phyloP scores from a whole-genome alignment of 2,888 invertebrate genomes.

The Argynnis bischoffii region DNA sequence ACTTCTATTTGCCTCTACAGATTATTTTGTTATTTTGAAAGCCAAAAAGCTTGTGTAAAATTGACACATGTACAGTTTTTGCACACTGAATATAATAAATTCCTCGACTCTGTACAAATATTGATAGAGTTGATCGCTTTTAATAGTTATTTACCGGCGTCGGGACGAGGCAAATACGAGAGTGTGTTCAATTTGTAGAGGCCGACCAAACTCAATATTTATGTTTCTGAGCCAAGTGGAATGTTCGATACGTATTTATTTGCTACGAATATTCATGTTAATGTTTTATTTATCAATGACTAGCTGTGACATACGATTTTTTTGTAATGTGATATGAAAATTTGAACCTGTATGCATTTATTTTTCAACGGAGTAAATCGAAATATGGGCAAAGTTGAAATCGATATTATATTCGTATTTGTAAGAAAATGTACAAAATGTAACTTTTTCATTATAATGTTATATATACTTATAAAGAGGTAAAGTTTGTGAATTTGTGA shows the following conservation, averaged over 20 bases:
- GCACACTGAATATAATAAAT: slow-evolving; percentile 12
- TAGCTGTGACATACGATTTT: neutral
- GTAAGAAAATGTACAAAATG: neutral
- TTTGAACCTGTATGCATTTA: neutral
- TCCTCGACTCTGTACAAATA: slow-evolving; percentile 45
- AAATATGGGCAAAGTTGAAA: too few species aligned
- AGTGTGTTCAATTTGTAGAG: slow-evolving; percentile 42
- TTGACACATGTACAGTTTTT: too few species aligned
- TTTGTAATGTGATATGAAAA: neutral
- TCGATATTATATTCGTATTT: neutral
- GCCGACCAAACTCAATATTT: slow-evolving; percentile 41
- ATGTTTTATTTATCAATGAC: slow-evolving; percentile 18
- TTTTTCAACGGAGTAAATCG: too few species aligned
- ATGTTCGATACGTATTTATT: slow-evolving; percentile 19
- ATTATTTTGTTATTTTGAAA: too few species aligned
- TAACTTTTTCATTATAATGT: neutral
- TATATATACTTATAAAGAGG: neutral
- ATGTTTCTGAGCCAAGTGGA: slow-evolving; percentile 33
- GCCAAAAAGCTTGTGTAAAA: too few species aligned
- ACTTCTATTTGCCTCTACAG: too few species aligned
- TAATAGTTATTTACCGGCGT: slow-evolving; percentile 46
- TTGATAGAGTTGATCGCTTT: slow-evolving; percentile 51
- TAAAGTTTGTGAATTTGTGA: too few species aligned
- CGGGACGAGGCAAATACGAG: slow-evolving; percentile 43
- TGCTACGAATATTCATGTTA: neutral